phyloP scores from a whole-genome alignment of 1,140 invertebrate species.

The Drosophila erecta region DNA sequence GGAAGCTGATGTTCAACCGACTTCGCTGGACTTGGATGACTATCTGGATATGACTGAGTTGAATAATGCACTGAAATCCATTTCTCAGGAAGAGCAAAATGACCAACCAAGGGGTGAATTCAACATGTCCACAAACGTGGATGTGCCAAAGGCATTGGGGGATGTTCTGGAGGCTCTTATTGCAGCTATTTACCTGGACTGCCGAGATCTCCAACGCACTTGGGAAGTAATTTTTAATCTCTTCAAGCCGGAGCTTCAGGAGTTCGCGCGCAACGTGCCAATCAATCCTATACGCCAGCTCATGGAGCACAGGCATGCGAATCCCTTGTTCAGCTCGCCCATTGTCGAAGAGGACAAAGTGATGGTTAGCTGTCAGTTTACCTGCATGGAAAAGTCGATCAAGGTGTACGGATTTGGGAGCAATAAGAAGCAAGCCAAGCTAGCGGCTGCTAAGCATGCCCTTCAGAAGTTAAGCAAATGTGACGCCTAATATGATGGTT shows the following conservation, averaged over 20 bases:
- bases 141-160: constrained; percentile 97
- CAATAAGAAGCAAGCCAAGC: constrained; percentile 89
- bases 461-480: constrained; percentile 83
- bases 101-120: constrained; percentile 10
- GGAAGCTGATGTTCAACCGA: constrained; percentile 86
- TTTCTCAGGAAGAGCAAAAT: neutral
- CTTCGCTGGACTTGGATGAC: constrained; percentile 63
- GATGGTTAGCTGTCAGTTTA: constrained; percentile 88
- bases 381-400: constrained; percentile 85
- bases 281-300: constrained; percentile 95
- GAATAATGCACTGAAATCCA: neutral
- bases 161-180: constrained; percentile 97
- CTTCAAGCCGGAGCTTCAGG: constrained; percentile 90
- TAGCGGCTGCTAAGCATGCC: constrained; percentile 91
- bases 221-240: constrained; percentile 93
- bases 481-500: constrained; percentile 25
- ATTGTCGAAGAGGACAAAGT: constrained; percentile 83
- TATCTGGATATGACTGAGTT: constrained; percentile 11
- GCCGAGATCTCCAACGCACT: constrained; percentile 90
- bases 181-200: constrained; percentile 96
- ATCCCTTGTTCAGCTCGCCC: constrained; percentile 86
- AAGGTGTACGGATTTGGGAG: constrained; percentile 89
- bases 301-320: constrained; percentile 89
- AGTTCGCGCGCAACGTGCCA: constrained; percentile 93
- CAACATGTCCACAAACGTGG: constrained; percentile 89